Conservation (phyloP, 2,888 invertebrate genomes). For the Pristionchus fissidentatus region DNA sequence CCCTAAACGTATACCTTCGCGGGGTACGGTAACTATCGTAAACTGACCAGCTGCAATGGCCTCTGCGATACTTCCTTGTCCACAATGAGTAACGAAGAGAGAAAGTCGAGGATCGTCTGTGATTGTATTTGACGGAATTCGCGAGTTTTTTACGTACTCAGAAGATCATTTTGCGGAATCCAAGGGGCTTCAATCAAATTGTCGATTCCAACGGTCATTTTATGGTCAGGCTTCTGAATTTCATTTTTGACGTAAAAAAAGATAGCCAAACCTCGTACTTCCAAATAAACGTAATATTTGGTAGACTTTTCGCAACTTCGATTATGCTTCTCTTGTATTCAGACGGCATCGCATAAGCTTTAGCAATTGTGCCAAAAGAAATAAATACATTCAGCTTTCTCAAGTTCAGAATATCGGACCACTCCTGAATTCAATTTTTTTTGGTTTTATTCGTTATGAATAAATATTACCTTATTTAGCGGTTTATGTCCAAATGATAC, state of each 20-base stretch:
- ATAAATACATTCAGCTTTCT: background rate
- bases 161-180: background rate
- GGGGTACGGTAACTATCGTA: too few relatives aligned
- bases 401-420: background rate
- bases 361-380: background rate
- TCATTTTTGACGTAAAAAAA: background rate
- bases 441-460: too few relatives aligned
- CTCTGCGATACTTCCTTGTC: background rate
- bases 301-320: background rate
- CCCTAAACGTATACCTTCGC: too few relatives aligned
- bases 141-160: background rate
- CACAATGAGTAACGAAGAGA: conserved; percentile 4
- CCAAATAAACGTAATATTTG: background rate
- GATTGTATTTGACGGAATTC: background rate
- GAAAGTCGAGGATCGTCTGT: conserved; percentile 1
- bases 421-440: too few relatives aligned
- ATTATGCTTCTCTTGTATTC: conserved; percentile 1
- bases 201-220: background rate
- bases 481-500: background rate
- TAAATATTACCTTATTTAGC: background rate
- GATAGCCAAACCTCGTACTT: background rate
- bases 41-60: background rate
- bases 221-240: background rate
- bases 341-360: background rate
- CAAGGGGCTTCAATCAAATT: background rate